Evolutionary conservation across 30 jellyfish, hydroid and myxozoan genomes (phyloP).

Genomic region (Rhopilema esculentum): DNA sequence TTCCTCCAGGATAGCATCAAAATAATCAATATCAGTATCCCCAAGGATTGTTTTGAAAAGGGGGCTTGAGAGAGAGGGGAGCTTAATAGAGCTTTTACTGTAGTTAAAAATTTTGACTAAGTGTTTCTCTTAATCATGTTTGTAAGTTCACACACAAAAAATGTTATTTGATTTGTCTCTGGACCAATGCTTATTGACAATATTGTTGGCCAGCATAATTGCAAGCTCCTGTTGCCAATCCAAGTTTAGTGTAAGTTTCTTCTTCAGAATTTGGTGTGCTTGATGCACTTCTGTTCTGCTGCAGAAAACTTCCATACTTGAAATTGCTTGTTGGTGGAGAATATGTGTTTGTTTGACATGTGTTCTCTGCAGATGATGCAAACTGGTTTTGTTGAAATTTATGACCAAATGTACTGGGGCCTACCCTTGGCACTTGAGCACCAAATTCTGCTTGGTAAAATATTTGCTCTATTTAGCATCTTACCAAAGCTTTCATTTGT

Average conservation of each 20-base stretch:
- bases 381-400: constrained; percentile 1
- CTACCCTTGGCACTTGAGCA: background rate
- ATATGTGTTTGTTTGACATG: constrained; percentile 8
- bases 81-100: background rate
- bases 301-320: constrained; percentile 13
- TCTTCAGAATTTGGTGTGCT: constrained; percentile 20
- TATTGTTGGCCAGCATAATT: constrained; percentile 17
- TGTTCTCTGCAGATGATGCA: background rate
- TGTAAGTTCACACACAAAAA: background rate
- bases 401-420: background rate
- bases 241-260: constrained; percentile 14
- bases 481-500: constrained; percentile 24
- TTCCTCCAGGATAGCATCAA: background rate
- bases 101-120: background rate
- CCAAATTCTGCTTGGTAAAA: constrained; percentile 29
- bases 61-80: background rate
- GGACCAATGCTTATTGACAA: background rate
- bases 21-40: background rate
- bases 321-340: constrained; percentile 22
- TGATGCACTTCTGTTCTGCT: background rate
- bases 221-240: constrained; percentile 18
- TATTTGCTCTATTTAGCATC: constrained; percentile 44
- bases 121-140: background rate
- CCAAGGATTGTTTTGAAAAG: background rate
- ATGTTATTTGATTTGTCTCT: background rate